Evolutionary conservation across 2,797 vertebrate species (phyloP), one percentile per base, ranked within the genome.

Genomic region (Aselliscus stoliczkanus): DNA sequence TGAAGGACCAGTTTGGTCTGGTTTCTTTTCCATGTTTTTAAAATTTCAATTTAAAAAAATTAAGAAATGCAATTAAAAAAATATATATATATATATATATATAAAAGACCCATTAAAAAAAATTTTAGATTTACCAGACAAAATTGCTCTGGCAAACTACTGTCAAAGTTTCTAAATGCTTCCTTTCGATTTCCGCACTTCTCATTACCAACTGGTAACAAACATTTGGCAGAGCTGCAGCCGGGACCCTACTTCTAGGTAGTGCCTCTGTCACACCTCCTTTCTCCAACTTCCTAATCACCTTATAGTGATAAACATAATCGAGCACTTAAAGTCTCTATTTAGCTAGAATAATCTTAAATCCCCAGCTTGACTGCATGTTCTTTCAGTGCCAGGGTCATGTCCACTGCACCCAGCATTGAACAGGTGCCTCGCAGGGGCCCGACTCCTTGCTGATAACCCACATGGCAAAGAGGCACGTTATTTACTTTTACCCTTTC

Each of bases 1-100:
- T 75, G 15, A 93, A 90, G 34, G 42, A 82, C 17, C 21, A 52
- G 50, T 64, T 70, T 69, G 37, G 12, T 29, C 60, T 84, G 52
- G 31, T 80, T 56, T 60, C 54, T 17, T 50, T 39, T 75, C 73
- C 37, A 23, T 72, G 80, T 42, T 94, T 86, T 95, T 86, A 69
- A 39, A 34, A 67, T 73, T 90, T n/a, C n/a, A n/a, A n/a, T n/a
- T n/a, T n/a, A n/a, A n/a, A n/a, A n/a, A n/a, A n/a, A n/a, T n/a
- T n/a, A n/a, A n/a, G 23, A 93, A 86, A 92, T 34, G 27, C 14
- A 81, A 93, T 85, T 97, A 88, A 58, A 31, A 95, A 97, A 85
- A 77, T 27, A 94, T 93, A 92, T 42, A 87, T 83, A 39, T 23
- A 87, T 83, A 39, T 23, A 77, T 27, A 94, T 93, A 92, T 42